Evolutionary conservation across 2,113 vertebrate species (phyloP).

Genomic region (Forbesichthys agassizii): DNA sequence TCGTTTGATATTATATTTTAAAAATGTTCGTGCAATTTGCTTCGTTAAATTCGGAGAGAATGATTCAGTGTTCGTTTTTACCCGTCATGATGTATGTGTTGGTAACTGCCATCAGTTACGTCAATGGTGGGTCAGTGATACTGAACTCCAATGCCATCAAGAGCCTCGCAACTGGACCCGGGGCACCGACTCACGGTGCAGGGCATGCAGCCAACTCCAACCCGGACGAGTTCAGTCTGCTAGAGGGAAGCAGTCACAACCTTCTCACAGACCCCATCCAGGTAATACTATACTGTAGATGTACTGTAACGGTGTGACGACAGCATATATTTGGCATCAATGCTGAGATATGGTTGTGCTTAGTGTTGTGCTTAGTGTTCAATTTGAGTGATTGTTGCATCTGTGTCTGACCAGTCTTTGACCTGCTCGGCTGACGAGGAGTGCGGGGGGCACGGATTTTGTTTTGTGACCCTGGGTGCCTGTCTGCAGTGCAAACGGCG

Average conservation of each 20-base stretch:
- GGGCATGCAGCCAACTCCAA: slow-evolving; percentile 60
- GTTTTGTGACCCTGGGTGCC: slow-evolving; percentile 60
- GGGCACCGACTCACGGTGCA: slow-evolving; percentile 26
- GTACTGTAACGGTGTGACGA: not conserved
- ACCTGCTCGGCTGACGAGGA: slow-evolving; percentile 79
- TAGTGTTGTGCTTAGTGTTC: not conserved
- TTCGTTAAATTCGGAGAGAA: not conserved
- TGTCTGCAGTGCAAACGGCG: slow-evolving; percentile 81
- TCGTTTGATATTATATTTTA: not conserved
- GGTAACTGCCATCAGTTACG: slow-evolving; percentile 13
- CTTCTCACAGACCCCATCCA: slow-evolving; percentile 74
- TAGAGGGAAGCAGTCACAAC: slow-evolving; percentile 75
- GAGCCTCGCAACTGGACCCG: slow-evolving; percentile 57
- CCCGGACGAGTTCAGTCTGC: slow-evolving; percentile 38
- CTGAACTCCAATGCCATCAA: slow-evolving; percentile 84
- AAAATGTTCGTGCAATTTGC: not conserved
- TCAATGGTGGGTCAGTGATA: slow-evolving; percentile 29
- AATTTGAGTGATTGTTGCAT: not conserved
- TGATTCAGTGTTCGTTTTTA: slow-evolving; percentile 15
- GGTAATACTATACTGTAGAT: slow-evolving; percentile 59
- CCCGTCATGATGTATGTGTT: slow-evolving; percentile 34
- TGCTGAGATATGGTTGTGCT: too few species aligned
- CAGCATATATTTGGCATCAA: not conserved
- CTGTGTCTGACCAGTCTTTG: slow-evolving; percentile 55
- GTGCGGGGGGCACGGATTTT: slow-evolving; percentile 79